Evolutionary conservation across 2,797 vertebrate species (phyloP).

Genomic region (Meriones psammophilus): DNA sequence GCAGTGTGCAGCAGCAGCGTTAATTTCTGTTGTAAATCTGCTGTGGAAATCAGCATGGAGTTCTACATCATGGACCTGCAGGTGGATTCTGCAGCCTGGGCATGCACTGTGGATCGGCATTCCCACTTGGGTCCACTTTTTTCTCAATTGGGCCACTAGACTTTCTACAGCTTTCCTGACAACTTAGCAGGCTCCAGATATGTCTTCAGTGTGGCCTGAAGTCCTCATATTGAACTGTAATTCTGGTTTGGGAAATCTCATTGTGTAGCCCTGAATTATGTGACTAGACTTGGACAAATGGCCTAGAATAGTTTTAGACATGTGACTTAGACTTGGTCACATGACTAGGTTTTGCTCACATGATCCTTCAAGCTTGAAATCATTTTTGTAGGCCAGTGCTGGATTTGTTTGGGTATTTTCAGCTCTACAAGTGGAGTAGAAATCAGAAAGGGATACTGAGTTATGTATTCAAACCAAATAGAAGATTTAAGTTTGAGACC

Average conservation of each 20-base stretch:
- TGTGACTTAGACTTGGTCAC: background rate
- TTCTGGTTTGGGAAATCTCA: background rate
- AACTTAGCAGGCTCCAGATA: background rate
- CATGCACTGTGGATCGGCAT: background rate
- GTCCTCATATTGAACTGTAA: background rate
- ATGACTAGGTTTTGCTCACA: background rate
- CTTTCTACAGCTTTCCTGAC: background rate
- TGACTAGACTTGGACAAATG: background rate
- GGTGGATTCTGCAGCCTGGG: background rate
- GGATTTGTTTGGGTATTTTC: constrained; percentile 9
- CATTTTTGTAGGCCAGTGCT: background rate
- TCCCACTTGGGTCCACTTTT: background rate
- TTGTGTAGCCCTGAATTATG: background rate
- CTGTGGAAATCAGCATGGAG: background rate
- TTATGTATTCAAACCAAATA: background rate
- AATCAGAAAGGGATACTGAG: background rate
- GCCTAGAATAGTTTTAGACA: background rate
- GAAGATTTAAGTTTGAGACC: background rate
- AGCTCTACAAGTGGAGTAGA: background rate
- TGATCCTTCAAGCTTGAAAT: background rate
- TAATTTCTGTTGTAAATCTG: background rate
- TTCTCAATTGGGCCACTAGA: background rate
- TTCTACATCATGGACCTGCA: background rate
- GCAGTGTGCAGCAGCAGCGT: background rate
- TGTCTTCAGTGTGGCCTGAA: background rate